These are phyloP conservation scores for Protonemura montana DNA, from an alignment of 2,888 invertebrate genomes.

Conservation along the genomic window DNA sequence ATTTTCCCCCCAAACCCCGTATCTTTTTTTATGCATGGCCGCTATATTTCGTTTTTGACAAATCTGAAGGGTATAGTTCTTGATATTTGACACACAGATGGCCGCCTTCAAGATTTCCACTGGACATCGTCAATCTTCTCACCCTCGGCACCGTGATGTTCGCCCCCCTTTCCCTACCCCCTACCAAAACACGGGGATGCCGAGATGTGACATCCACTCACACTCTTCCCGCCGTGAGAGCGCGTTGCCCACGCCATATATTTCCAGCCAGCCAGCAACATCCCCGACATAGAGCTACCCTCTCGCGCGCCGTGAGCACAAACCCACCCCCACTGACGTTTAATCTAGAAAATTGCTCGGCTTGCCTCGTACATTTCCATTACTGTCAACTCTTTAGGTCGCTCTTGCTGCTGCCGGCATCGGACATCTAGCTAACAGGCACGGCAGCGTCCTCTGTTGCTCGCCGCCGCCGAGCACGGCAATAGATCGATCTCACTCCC, in stretches of 20 bases:
- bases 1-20: not conserved
- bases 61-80: constrained; percentile 45
- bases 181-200: not conserved
- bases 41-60: constrained; percentile 40
- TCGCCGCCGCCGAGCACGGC: not conserved
- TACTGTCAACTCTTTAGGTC: constrained; percentile 62
- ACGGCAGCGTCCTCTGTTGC: not conserved
- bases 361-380: constrained; percentile 69
- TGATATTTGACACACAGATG: constrained; percentile 48
- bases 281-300: constrained; percentile 39
- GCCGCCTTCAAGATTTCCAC: constrained; percentile 48
- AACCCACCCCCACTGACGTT: constrained; percentile 60
- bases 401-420: constrained; percentile 25
- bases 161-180: constrained; percentile 28
- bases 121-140: constrained; percentile 47
- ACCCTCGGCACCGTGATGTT: constrained; percentile 22
- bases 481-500: not conserved
- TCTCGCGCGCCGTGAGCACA: not conserved
- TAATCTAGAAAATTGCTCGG: constrained; percentile 72
- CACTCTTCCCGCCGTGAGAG: not conserved
- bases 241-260: constrained; percentile 44
- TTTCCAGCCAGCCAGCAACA: constrained; percentile 44
- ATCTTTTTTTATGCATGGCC: not conserved
- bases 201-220: not conserved
- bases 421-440: constrained; percentile 16